These are phyloP conservation scores for Stercorarius parasiticus DNA, from an alignment of 2,113 vertebrate species.

Conservation along the genomic window DNA sequence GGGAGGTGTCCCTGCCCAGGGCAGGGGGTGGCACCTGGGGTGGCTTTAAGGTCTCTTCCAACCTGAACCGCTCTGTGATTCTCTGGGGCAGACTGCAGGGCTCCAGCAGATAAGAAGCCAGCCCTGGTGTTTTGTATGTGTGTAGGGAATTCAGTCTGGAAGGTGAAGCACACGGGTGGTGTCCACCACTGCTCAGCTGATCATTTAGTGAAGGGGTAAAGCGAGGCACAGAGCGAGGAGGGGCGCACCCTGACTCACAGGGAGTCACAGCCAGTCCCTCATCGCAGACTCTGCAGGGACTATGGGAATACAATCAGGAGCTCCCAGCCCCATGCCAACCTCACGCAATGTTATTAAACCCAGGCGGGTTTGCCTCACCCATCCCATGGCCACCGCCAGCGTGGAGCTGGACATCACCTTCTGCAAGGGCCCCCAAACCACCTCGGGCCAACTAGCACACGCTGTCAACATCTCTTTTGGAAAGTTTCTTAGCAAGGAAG, in stretches of 20 bases:
- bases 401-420: rapidly evolving
- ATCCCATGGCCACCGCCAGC: rapidly evolving
- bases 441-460: rapidly evolving
- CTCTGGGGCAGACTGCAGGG: not conserved
- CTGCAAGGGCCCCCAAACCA: rapidly evolving
- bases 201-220: not conserved
- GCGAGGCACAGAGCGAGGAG: not conserved
- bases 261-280: not conserved
- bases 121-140: not conserved
- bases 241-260: not conserved
- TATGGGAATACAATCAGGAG: rapidly evolving
- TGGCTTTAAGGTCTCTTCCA: not conserved
- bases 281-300: rapidly evolving
- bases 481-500: not conserved
- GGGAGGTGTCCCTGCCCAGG: not conserved
- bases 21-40: not conserved
- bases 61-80: not conserved
- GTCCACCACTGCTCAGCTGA: not conserved
- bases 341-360: not conserved
- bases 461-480: not conserved
- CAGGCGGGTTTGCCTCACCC: rapidly evolving
- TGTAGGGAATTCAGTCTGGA: not conserved
- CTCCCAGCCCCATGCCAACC: not conserved
- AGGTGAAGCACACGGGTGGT: not conserved
- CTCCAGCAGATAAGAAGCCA: not conserved